Percentiles rank a stretch among this genome's conserved stretches.
Conservation (phyloP, 2,888 invertebrate genomes). For the Diloba caeruleocephala region DNA sequence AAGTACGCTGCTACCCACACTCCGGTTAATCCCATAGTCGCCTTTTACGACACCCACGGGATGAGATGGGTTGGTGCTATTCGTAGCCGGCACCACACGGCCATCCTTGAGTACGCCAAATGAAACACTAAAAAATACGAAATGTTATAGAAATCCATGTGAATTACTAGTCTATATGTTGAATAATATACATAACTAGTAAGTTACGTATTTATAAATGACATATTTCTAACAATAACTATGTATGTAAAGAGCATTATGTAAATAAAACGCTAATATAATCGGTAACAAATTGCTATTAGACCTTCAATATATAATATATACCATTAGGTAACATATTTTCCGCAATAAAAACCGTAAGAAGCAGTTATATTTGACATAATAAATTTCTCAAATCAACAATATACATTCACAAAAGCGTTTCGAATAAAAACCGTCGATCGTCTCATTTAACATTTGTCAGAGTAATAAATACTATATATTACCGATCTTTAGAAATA, state of each 20-base stretch:
- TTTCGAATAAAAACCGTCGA: constrained; percentile 22
- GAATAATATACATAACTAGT: too few relatives aligned
- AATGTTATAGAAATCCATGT: too few relatives aligned
- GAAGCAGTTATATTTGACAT: constrained; percentile 11
- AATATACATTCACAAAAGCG: not conserved
- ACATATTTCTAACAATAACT: constrained; percentile 17
- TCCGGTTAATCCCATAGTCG: too few relatives aligned
- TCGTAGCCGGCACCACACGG: too few relatives aligned
- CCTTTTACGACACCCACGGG: too few relatives aligned
- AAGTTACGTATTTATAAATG: constrained; percentile 20
- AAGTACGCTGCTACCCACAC: too few relatives aligned
- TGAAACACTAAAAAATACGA: constrained; percentile 14
- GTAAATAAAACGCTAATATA: constrained; percentile 8
- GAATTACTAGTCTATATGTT: too few relatives aligned
- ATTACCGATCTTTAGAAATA: constrained; percentile 5
- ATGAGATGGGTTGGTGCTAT: too few relatives aligned
- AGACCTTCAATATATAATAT: constrained; percentile 34
- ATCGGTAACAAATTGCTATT: constrained; percentile 28
- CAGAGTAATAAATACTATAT: constrained; percentile 15
- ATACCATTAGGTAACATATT: constrained; percentile 20
- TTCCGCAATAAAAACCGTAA: constrained; percentile 20
- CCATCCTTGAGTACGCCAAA: too few relatives aligned
- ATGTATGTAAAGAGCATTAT: constrained; percentile 31
- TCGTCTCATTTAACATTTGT: constrained; percentile 10
- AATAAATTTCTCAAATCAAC: constrained; percentile 17